Evolutionary conservation across 2,113 vertebrate species (phyloP), one percentile per base, ranked within the genome.

Genomic region (Myodes glareolus): DNA sequence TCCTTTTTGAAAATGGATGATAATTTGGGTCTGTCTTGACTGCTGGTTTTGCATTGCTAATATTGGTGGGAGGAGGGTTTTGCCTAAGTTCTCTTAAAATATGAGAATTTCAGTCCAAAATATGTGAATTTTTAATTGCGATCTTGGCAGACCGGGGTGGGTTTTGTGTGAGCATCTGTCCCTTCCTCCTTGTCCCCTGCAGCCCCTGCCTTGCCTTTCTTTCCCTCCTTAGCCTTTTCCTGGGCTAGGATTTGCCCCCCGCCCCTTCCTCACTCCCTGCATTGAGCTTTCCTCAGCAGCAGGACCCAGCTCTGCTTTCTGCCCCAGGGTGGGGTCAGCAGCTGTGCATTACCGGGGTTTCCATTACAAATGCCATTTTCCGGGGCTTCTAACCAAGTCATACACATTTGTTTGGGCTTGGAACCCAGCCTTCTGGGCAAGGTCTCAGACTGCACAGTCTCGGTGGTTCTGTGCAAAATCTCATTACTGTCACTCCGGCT

Each of bases 11-110:
- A 97, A 97, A 97, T 97, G 95, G 92, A 98, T 97, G 97, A 97
- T 98, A 98, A 98, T 97, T 97, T 97, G 97, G 81, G 94, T 94
- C 97, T 97, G 97, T 97, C 97, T 98, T 98, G 97, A 97, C 98
- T 97, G 96, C 93, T 0, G 92, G 90, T 96, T 98, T 97, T 98
- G 98, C 97, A 98, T 97, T 98, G 97, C 98, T 97, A 98, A 98
- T 98, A 98, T 95, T 94, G 98, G 88, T 97, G 94, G 92, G 96
- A 97, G 95, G 97, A 97, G 97, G 97, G 78, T 90, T 97, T 96
- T 93, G 96, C 98, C 94, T 92, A 97, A 97, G 94, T 97, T 98
- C 97, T 97, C 94, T 96, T 97, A 96, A 98, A 97, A 97, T 97
- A 97, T 96, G 98, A 97, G 97, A 95, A 95, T 97, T 97, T 93